A percentile compares a stretch with the other conserved stretches of the same genome.
These are phyloP conservation scores for Ciconia nigra DNA, from an alignment of 2,797 vertebrate species.

Conservation along the genomic window DNA sequence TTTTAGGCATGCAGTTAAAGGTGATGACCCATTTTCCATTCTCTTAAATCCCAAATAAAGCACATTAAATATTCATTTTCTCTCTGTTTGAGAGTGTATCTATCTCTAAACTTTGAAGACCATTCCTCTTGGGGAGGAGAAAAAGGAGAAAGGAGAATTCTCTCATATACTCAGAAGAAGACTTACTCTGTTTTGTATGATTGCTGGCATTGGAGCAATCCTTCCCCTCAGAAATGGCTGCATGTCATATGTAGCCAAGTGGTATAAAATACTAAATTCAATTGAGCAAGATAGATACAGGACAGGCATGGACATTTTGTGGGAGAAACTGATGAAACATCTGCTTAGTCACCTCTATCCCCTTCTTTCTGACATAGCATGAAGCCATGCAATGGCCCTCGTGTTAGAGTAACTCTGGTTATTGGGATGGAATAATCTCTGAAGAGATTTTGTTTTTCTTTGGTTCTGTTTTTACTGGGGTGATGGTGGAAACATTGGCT, in stretches of 20 bases:
- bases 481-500: background rate
- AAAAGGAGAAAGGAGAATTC: background rate
- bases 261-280: background rate
- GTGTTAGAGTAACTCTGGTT: background rate
- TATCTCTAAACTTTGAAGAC: background rate
- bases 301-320: background rate
- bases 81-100: background rate
- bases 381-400: background rate
- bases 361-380: background rate
- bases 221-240: background rate
- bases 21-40: conserved; percentile 7
- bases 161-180: background rate
- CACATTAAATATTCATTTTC: background rate
- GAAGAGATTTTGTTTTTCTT: background rate
- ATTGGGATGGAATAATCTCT: background rate
- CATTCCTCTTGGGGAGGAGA: background rate
- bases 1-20: background rate
- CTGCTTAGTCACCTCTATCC: background rate
- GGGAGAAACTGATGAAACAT: background rate
- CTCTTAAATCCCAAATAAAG: background rate
- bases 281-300: background rate
- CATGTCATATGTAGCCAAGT: background rate
- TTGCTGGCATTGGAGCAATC: background rate
- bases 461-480: background rate
- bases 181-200: background rate